Conservation (phyloP, 2,113 vertebrate genomes). For the Panthera uncia region DNA sequence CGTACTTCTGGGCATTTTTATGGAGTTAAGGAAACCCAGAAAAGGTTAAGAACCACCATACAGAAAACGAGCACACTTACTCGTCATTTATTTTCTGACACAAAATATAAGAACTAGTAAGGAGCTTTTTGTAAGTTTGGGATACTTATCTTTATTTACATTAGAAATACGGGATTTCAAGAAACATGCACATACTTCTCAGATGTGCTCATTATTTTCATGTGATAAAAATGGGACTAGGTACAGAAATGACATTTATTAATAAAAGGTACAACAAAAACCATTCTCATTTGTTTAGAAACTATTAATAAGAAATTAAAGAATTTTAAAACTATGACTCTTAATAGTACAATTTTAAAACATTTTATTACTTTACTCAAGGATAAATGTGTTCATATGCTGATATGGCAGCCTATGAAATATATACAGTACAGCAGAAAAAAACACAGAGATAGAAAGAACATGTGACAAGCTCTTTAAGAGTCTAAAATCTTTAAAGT, state of each 20-base stretch:
- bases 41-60: background rate
- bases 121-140: background rate
- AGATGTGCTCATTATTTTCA: background rate
- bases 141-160: background rate
- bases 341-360: background rate
- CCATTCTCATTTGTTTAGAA: constrained; percentile 3
- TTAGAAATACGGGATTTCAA: background rate
- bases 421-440: background rate
- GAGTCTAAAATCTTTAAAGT: background rate
- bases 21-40: background rate
- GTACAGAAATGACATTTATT: background rate
- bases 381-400: background rate
- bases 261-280: background rate
- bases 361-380: background rate
- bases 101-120: constrained; percentile 6
- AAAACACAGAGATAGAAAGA: background rate
- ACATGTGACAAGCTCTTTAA: background rate
- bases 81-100: background rate
- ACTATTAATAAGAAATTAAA: background rate
- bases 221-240: background rate
- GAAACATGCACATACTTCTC: background rate
- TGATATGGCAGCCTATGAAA: background rate
- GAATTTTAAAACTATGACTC: constrained; percentile 1
- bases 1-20: background rate
- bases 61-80: background rate